Base-by-base conservation (phyloP, 2,113 vertebrate genomes). In the Callipepla californica region DNA sequence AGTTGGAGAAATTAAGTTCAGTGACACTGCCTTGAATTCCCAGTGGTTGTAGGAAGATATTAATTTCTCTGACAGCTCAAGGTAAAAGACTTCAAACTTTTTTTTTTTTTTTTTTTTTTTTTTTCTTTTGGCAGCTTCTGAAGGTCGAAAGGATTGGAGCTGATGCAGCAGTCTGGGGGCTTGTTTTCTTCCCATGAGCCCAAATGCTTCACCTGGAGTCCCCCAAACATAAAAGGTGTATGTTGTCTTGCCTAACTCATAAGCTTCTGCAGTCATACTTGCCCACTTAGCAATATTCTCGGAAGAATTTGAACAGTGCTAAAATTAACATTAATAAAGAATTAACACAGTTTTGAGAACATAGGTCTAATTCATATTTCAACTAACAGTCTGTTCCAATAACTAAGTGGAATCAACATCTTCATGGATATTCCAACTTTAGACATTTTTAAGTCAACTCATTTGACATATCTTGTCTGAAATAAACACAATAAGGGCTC, bases 101-200 rank as follows among this genome's bases (percentile, higher is more conserved):
- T 11, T 61, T 59, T 34, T 61, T 59, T 17, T 59, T 34, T 61
- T 59, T 17, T 40, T 22, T 38, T 11, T 61, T 59, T 34, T 61
- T 59, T n/a, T n/a, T n/a, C n/a, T n/a, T n/a, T 25, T 50, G 67
- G 7, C 23, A 50, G 0, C 25, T 89, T 92, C 22, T 47, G 30
- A 75, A 61, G 38, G 13, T 74, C 20, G 59, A 3, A 30, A 0
- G 0, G 28, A 48, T 11, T 36, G 45, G 4, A 2, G 3, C 7
- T 6, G 66, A 18, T 36, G 38, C 3, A 44, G 59, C 59, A 86
- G 13, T 10, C 13, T 57, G 57, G 40, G 22, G 22, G 26, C 62
- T 45, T 26, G 9, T 4, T 19, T 67, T 9, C 34, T 26, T 8
- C 42, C 25, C 19, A 7, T 23, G 28, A 85, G 30, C 10, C 53